Evolutionary conservation across 1,140 invertebrate genomes (phyloP).

Genomic region (Arctopsyche grandis): DNA sequence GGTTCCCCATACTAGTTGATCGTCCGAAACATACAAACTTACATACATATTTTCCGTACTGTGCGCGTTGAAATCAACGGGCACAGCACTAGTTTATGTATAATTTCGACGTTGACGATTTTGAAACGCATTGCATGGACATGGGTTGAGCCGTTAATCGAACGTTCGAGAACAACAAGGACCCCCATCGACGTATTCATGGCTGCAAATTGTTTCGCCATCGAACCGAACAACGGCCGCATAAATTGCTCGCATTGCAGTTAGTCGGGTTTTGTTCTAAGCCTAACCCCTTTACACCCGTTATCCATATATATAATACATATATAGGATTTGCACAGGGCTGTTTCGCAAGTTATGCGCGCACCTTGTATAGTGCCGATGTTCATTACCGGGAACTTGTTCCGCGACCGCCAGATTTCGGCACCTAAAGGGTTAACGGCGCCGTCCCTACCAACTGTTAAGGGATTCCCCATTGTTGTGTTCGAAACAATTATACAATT

Average conservation of each 20-base stretch:
- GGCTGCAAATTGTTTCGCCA: neutral
- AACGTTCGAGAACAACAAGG: neutral
- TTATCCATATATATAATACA: neutral
- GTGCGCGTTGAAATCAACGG: no score
- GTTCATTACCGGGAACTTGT: conserved; percentile 4
- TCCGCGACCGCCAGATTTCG: neutral
- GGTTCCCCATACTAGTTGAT: no score
- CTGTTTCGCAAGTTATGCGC: neutral
- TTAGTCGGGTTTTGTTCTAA: neutral
- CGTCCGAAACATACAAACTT: no score
- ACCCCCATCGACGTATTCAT: neutral
- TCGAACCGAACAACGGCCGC: neutral
- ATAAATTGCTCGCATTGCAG: conserved; percentile 10
- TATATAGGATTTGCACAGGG: neutral
- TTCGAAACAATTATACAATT: no score
- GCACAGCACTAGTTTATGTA: no score
- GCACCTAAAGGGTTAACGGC: neutral
- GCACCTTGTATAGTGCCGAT: neutral
- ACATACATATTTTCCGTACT: no score
- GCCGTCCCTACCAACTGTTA: neutral
- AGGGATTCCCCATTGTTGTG: neutral
- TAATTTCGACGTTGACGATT: no score
- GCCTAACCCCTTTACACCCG: no score
- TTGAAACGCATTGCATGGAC: no score
- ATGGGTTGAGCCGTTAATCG: neutral